Evolutionary conservation across 2,888 invertebrate genomes (phyloP).

Genomic region (Entomobrya multifasciata): DNA sequence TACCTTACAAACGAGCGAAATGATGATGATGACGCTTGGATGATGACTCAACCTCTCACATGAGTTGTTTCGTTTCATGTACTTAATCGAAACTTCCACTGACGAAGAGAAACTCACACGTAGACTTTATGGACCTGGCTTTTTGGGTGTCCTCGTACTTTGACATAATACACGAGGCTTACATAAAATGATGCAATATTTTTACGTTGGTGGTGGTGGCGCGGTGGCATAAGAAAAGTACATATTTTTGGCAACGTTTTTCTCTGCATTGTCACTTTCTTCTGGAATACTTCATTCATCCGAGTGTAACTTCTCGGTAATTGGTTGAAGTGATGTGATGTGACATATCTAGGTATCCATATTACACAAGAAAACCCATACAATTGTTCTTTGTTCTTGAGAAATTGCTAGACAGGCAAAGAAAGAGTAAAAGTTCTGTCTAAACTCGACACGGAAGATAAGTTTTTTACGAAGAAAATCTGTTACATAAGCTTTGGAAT

Average conservation of each 20-base stretch:
- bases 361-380: not conserved
- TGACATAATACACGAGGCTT: not conserved
- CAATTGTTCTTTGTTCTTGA: not conserved
- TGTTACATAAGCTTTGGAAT: not conserved
- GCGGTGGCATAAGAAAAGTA: not conserved
- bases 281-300: not conserved
- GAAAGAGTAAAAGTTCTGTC: slow-evolving; percentile 4
- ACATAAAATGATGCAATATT: too few species aligned
- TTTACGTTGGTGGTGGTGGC: not conserved
- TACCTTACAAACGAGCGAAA: slow-evolving; percentile 19
- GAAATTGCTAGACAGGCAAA: not conserved
- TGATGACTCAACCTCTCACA: slow-evolving; percentile 14
- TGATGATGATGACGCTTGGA: not conserved
- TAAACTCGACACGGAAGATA: not conserved
- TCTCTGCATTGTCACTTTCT: not conserved
- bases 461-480: not conserved
- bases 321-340: not conserved
- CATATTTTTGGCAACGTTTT: not conserved
- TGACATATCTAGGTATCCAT: not conserved
- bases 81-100: slow-evolving; percentile 21
- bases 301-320: not conserved
- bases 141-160: not conserved
- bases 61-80: not conserved
- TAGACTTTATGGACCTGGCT: slow-evolving; percentile 16
- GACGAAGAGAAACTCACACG: not conserved